Base-by-base conservation (phyloP, 1,140 invertebrate species). In the Drosophila kohkoa region DNA sequence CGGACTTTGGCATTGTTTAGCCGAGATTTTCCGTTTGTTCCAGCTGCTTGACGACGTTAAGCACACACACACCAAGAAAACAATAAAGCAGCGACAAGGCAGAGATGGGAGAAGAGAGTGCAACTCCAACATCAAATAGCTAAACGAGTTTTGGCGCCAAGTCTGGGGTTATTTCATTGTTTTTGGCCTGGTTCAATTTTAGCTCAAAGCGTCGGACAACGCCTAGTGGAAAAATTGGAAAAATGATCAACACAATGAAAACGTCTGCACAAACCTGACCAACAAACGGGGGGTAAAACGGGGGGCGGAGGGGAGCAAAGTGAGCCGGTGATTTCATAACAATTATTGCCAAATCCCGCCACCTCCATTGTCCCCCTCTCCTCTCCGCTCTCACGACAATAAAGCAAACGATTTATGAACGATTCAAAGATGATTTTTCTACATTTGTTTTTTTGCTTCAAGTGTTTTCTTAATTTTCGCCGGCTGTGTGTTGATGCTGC, bases 21-120 rank as follows among this genome's bases (percentile, higher is more conserved):
- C 55, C 69, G 70, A 60, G 77, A 71, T 69, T 81, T 76, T 66
- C 65, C 58, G 63, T 68, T 68, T 72, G 83, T 87, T 87, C 82
- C 82, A 87, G 80, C 80, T 87, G 82, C 82, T 82, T 87, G 82
- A 71, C 83, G 82, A 66, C 83, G 83, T 73, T 86, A 86, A 88
- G 79, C 70, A 75, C 72, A 82, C 70, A 75, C 72, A 55, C 25
- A 32, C 11, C 10, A 20, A 38, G 7, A 15, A 1, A 41, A n/a
- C 38, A 16, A 7, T 38, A 32, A 10, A 11, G 28, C 32, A 16
- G 16, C 2, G 11, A 5, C 4, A 25, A 25, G 20, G 59, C 13
- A 43, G 10, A 59, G 64, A 11, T 20, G 30, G 51, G 15, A 43
- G 57, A 54, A 52, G 52, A 6, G 67, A 28, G 63, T 86, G 66